These are phyloP conservation scores for Sternarchorhynchus goeldii DNA, from an alignment of 2,797 vertebrate genomes.

Conservation along the genomic window DNA sequence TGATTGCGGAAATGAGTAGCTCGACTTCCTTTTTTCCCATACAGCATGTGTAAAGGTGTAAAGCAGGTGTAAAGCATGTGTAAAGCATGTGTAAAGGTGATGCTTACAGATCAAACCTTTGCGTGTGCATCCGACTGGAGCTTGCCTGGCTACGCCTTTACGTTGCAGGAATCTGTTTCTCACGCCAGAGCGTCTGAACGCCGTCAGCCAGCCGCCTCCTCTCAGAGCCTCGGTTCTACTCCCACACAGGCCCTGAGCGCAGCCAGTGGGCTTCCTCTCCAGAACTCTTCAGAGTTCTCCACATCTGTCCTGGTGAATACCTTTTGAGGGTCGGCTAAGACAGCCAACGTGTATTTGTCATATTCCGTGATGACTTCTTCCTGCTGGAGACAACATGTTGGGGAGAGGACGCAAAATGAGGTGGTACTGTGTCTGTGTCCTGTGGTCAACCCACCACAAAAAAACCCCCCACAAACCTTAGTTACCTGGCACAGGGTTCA, in stretches of 20 bases:
- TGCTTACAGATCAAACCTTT: slow-evolving; percentile 62
- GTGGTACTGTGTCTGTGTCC: neutral
- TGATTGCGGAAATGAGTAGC: slow-evolving; percentile 56
- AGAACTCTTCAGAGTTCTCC: neutral
- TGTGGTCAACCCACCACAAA: neutral
- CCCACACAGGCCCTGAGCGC: neutral
- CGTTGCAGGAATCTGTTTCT: slow-evolving; percentile 44
- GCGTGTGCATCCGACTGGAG: slow-evolving; percentile 33
- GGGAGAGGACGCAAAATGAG: neutral
- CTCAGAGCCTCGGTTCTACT: neutral
- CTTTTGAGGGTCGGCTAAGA: slow-evolving; percentile 18
- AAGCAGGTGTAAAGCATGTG: slow-evolving; percentile 66
- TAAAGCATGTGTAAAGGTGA: slow-evolving; percentile 67
- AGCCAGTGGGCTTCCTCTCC: slow-evolving; percentile 34
- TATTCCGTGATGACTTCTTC: slow-evolving; percentile 47
- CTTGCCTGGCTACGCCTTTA: slow-evolving; percentile 48
- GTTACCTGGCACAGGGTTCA: neutral
- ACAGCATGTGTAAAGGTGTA: slow-evolving; percentile 67
- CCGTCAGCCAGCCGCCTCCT: slow-evolving; percentile 37
- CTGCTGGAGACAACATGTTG: slow-evolving; percentile 11
- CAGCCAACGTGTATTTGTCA: slow-evolving; percentile 38
- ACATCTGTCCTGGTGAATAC: slow-evolving; percentile 17
- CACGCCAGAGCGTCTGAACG: slow-evolving; percentile 49
- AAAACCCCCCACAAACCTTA: no score
- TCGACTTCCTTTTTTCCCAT: slow-evolving; percentile 51